Conservation (phyloP, 92 coral and sea anemone genomes). For the Porites lobata region DNA sequence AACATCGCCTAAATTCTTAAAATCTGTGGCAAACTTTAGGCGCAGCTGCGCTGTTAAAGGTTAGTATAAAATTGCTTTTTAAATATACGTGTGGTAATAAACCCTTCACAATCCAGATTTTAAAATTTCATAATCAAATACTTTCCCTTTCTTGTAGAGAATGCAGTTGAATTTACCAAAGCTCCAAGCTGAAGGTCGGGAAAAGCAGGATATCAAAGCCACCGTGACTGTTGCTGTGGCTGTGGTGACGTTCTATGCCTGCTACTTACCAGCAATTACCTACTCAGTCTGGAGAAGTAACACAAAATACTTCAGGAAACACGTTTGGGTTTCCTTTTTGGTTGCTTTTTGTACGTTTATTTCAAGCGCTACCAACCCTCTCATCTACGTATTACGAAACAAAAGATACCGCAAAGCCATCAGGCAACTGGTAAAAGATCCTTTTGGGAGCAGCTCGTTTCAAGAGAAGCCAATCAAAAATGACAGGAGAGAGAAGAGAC, state of each 20-base stretch:
- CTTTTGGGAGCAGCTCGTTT: not conserved
- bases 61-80: no score
- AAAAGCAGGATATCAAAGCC: constrained; percentile 7
- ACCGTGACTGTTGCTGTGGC: constrained; percentile 7
- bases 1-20: no score
- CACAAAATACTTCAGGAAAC: not conserved
- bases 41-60: no score
- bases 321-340: not conserved
- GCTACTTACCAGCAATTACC: constrained; percentile 7
- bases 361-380: constrained; percentile 12
- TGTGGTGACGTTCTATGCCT: not conserved
- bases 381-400: constrained; percentile 11
- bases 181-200: not conserved
- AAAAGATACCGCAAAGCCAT: not conserved
- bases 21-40: no score
- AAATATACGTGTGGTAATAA: no score
- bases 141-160: not conserved
- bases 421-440: constrained; percentile 8
- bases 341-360: not conserved
- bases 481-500: no score
- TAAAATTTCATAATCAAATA: no score
- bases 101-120: not conserved
- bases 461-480: no score
- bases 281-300: not conserved
- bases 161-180: not conserved